Base-by-base conservation (phyloP, 2,113 vertebrate species). In the Dicerorhinus sumatrensis region DNA sequence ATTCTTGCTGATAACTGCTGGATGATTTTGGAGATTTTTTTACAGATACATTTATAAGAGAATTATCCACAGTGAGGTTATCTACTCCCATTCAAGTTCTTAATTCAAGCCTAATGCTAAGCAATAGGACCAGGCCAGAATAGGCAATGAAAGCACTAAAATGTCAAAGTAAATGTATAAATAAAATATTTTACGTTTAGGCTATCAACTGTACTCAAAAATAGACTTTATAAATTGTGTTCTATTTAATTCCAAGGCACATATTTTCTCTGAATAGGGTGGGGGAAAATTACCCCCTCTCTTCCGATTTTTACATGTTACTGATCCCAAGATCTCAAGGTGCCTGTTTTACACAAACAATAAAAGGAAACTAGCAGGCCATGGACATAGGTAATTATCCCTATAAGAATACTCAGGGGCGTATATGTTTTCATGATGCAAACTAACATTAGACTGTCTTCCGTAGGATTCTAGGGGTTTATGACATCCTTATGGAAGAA, bases 91-190 rank as follows among this genome's bases (percentile, higher is more conserved):
- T 31, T 16, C 18, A 85, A 56, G 6, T 76, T 88, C 27, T 85
- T 91, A 90, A 92, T 36, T 83, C 33, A 72, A 65, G 46, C 76
- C 65, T 97, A 75, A 58, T 79, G 84, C 36, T 89, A 54, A 95
- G 56, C 33, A 84, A 42, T 42, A 75, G 16, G 3, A 67, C 48
- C 18, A 51, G n/a, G 36, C 6, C 23, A 92, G 51, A 56, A 76
- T 13, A 67, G 70, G 4, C 18, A 69, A 33, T 0, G 3, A 4
- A 70, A 77, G 9, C 17, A 72, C 1, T 31, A n/a, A 87, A 31
- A 54, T 69, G 13, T 18, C 31, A 7, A 46, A 23, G 9, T 75
- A n/a, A 85, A 87, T 18, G 13, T 73, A 0, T 73, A 46, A 83
- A 9, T 46, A 54, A 91, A 95, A 42, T 84, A 56, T 17, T 18